Evolutionary conservation across 2,888 invertebrate genomes (phyloP).

Genomic region (Parelbella ahira): DNA sequence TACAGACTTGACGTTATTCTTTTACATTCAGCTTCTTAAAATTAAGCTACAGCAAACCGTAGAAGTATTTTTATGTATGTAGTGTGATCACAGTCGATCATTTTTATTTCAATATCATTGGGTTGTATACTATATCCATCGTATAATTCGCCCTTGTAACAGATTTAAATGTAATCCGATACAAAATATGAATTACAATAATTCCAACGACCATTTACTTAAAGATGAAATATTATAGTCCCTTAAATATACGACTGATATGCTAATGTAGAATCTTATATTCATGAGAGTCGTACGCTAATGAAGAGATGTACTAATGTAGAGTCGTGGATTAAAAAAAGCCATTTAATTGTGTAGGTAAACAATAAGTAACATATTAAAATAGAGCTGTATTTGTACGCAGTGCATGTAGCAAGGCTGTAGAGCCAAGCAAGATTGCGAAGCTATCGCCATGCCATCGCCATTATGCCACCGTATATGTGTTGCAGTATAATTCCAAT

Average conservation of each 20-base stretch:
- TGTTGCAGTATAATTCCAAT: conserved; percentile 22
- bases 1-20: too few relatives aligned
- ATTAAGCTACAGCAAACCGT: too few relatives aligned
- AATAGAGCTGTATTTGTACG: conserved; percentile 16
- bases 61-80: background rate
- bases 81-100: background rate
- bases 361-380: conserved; percentile 1
- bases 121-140: conserved; percentile 4
- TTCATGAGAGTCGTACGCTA: too few relatives aligned
- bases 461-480: conserved; percentile 16
- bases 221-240: background rate
- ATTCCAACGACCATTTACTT: background rate
- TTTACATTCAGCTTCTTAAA: too few relatives aligned
- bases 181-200: conserved; percentile 5
- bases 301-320: too few relatives aligned
- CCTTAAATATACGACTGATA: background rate
- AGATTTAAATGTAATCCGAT: conserved; percentile 14
- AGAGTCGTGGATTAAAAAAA: too few relatives aligned
- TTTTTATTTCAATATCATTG: background rate
- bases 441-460: conserved; percentile 15
- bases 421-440: conserved; percentile 24
- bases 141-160: conserved; percentile 17
- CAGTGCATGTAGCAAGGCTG: conserved; percentile 19
- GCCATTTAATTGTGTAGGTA: background rate
- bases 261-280: too few relatives aligned